Evolutionary conservation across 2,113 vertebrate species (phyloP), one percentile per base, ranked within the genome.

Genomic region (Cinclus mexicanus): DNA sequence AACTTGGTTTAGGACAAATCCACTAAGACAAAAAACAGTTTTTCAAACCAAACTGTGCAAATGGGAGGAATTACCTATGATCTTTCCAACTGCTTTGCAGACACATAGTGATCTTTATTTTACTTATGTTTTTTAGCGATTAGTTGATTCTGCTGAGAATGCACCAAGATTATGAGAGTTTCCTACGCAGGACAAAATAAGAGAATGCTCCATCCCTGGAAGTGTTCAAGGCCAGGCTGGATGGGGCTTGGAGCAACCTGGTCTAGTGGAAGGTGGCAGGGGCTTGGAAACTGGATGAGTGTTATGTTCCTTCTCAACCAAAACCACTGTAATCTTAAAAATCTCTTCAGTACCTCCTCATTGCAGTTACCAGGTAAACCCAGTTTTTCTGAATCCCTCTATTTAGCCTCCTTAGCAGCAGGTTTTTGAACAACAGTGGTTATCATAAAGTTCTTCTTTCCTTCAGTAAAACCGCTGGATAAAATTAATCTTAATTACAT

Each of bases 1-100:
- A 69, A 55, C 42, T 50, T 39, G 17, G 4, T 69, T 64, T 71
- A 47, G 63, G n/a, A 52, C 53, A 60, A 64, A 68, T 11, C 19
- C 33, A 24, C 22, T 2, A 35, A 0, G 0, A 18, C 23, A 63
- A 57, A 63, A 69, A 7, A 0, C 12, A 78, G 23, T 21, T 70
- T 81, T 77, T 71, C 65, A 63, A 42, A 72, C 17, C 4, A n/a
- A 79, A 29, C 24, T 14, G 8, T 12, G 29, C 21, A 37, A 49
- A 31, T 13, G 31, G 12, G 24, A 37, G 71, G 63, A 47, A 52
- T 37, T 19, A 11, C 21, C 24, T 25, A 14, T 14, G 11, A 26
- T 35, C 33, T 56, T 64, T 37, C 18, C 33, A 23, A 10, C 0
- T 39, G 55, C 33, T 74, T 41, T 42, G 56, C 33, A 11, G 47